Evolutionary conservation across 2,113 vertebrate species (phyloP), one percentile per base, ranked within the genome.

Genomic region (Guaruba guarouba): DNA sequence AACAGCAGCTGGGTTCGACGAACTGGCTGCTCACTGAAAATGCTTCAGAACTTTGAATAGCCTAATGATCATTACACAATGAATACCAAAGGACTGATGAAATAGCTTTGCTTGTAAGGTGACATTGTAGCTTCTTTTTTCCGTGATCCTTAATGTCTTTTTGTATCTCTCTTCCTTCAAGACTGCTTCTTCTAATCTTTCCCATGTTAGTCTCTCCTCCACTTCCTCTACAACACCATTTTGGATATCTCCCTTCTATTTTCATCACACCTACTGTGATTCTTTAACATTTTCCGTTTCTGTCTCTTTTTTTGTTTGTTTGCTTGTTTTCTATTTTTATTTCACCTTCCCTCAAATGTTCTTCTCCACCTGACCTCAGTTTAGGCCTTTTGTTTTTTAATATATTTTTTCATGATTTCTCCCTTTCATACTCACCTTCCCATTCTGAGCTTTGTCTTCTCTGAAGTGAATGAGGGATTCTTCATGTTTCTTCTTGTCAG

Each of bases 401-500:
- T 3, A 10, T 17, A 23, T 37, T 54, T 67, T 75, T 35, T 7
- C 3, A 33, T 49, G 0, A 41, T 37, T 94, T 75, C 5, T 77
- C 33, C 46, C 23, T 80, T 90, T 85, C 44, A 31, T 23, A 37
- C 3, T 35, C 31, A 27, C 7, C 46, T 66, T 76, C 12, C 7
- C 4, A 1, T 82, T 68, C 51, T 82, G 48, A 93, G 24, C 17
- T 78, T 94, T 79, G 81, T 75, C 16, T 63, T 33, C 64, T 77
- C 31, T 61, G 25, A 66, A 48, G 35, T 0, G 0, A 68, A 51
- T 59, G 48, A 63, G 73, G 82, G 7, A 61, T 78, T 80, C 70
- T 83, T 95, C 94, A 51, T 92, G 89, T 92, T 95, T 66, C 37
- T 84, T 43, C 86, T 67, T 93, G 52, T 83, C 44, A 69, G 69